Evolutionary conservation across 2,797 vertebrate species (phyloP).

Genomic region (Thalassophryne amazonica): DNA sequence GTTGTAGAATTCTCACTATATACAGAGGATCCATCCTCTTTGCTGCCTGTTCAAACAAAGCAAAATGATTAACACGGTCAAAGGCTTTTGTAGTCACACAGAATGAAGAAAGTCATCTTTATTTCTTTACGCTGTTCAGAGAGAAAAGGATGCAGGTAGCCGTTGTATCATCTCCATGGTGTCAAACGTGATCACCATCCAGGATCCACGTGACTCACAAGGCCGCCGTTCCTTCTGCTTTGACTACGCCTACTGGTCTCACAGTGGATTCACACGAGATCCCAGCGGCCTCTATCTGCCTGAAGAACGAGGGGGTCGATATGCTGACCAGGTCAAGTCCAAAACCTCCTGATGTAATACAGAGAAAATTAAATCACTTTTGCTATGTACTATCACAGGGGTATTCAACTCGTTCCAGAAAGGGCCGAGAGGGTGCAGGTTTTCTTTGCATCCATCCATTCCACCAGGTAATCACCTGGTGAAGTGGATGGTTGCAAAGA

Average conservation of each 20-base stretch:
- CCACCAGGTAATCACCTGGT: too few relatives aligned
- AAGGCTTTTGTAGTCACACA: too few relatives aligned
- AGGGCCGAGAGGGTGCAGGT: too few relatives aligned
- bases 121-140: conserved; percentile 35
- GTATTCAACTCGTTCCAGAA: too few relatives aligned
- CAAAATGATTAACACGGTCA: too few relatives aligned
- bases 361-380: too few relatives aligned
- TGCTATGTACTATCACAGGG: too few relatives aligned
- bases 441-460: too few relatives aligned
- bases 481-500: too few relatives aligned
- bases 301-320: conserved; percentile 75
- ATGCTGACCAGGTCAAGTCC: conserved; percentile 70
- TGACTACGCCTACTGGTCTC: conserved; percentile 83
- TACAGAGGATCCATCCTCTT: too few relatives aligned
- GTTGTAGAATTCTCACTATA: too few relatives aligned
- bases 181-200: conserved; percentile 74
- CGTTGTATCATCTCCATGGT: conserved; percentile 79
- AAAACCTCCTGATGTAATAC: not conserved
- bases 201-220: conserved; percentile 74
- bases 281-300: conserved; percentile 69
- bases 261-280: conserved; percentile 73
- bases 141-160: conserved; percentile 81
- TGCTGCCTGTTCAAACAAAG: too few relatives aligned
- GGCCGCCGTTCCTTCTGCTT: conserved; percentile 78
- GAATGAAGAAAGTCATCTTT: not conserved